Evolutionary conservation across 1,140 invertebrate genomes (phyloP), one percentile per base, ranked within the genome.

Genomic region (Delia radicum): DNA sequence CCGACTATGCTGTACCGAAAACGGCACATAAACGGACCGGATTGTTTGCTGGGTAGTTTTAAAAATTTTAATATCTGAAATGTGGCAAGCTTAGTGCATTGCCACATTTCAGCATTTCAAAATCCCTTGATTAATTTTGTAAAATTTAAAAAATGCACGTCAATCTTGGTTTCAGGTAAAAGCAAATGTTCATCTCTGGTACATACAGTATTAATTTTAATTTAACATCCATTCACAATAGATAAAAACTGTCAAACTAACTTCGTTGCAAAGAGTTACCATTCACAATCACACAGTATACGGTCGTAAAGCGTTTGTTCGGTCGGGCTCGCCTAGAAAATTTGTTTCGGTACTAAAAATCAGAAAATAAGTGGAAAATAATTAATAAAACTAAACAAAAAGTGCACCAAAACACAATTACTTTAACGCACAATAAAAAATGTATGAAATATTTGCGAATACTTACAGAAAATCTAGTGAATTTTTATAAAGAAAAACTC

Each of bases 321-420:
- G 29, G 29, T 69, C 65, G 65, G 65, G 65, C 65, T 55, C 48
- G 48, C 48, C 29, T 69, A 69, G 65, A 69, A 69, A 69, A 69
- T 69, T 69, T 69, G 65, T 69, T 69, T 69, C 65, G 65, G 65
- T 69, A 18, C 6, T 7, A 29, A 33, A 69, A 69, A 69, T 33
- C 65, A 69, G 18, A 28, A 33, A 69, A 69, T 18, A 69, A 69
- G 65, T 69, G 65, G 29, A 69, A 69, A 69, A 69, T 69, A 69
- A 15, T 69, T 69, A 69, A 69, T 69, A 69, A 69, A 69, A 69
- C 33, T 33, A 24, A 24, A 33, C 29, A 69, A 24, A 69, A 69
- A 33, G 29, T 69, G 29, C 65, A 33, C 8, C 21, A 33, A 69
- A 33, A 33, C 65, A 21, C 37, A 33, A 69, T 21, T 31, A 24